These are phyloP conservation scores for Cheilosia vernalis DNA, from an alignment of 2,888 invertebrate genomes.

Conservation along the genomic window DNA sequence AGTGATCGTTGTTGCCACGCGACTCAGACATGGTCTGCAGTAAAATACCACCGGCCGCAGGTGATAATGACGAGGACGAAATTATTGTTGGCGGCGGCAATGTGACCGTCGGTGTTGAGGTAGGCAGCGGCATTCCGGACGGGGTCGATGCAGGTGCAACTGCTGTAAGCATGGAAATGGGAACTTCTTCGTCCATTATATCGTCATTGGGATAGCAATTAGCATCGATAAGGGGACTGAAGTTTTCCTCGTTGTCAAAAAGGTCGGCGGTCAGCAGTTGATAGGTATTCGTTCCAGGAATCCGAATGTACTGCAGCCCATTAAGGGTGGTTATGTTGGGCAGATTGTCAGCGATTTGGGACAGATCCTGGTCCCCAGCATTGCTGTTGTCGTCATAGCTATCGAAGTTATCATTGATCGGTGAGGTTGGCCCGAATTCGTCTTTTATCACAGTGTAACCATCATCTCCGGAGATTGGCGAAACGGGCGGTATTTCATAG, in stretches of 20 bases:
- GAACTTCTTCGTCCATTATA: conserved; percentile 82
- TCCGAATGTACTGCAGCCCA: conserved; percentile 85
- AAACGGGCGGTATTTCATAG: conserved; percentile 84
- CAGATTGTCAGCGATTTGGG: conserved; percentile 78
- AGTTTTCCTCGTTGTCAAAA: conserved; percentile 87
- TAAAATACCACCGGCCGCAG: conserved; percentile 81
- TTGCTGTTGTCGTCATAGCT: conserved; percentile 78
- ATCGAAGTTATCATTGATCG: conserved; percentile 78
- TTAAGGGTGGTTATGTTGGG: conserved; percentile 83
- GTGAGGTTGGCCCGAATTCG: conserved; percentile 79
- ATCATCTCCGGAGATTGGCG: conserved; percentile 75
- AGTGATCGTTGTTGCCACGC: conserved; percentile 61
- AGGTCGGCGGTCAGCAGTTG: conserved; percentile 86
- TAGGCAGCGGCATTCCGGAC: conserved; percentile 73
- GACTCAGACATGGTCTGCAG: conserved; percentile 76
- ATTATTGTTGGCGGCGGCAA: conserved; percentile 48
- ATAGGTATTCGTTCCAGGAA: conserved; percentile 86
- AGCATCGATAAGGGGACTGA: conserved; percentile 84
- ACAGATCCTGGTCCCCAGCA: conserved; percentile 45
- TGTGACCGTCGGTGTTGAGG: conserved; percentile 73
- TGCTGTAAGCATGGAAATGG: conserved; percentile 83
- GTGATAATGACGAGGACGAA: conserved; percentile 78
- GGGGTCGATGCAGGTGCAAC: conserved; percentile 73
- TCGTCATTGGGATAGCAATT: conserved; percentile 79
- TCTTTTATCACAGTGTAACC: conserved; percentile 81